Evolutionary conservation across 2,888 invertebrate genomes (phyloP).

Genomic region (Drosophila diplacantha): DNA sequence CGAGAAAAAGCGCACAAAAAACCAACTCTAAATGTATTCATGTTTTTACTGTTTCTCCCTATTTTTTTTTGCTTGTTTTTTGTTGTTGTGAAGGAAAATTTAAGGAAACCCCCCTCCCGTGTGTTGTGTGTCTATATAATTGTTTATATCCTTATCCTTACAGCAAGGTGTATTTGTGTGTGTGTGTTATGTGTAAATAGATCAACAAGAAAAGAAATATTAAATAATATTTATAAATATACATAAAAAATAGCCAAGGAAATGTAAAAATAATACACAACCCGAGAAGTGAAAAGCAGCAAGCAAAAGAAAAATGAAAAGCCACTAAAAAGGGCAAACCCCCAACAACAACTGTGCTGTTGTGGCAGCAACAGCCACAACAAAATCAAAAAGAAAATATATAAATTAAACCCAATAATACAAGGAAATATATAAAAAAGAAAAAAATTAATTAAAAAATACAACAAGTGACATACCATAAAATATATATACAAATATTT

Average conservation of each 20-base stretch:
- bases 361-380: slow-evolving; percentile 26
- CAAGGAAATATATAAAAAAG: too few species aligned
- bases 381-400: slow-evolving; percentile 10
- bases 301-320: slow-evolving; percentile 13
- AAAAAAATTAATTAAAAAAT: slow-evolving; percentile 10
- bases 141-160: slow-evolving; percentile 2
- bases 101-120: not conserved
- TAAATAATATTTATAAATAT: slow-evolving; percentile 6
- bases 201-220: slow-evolving; percentile 5
- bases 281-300: not conserved
- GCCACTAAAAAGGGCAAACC: slow-evolving; percentile 2
- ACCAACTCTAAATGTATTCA: not conserved
- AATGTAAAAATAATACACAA: not conserved
- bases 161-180: slow-evolving; percentile 11
- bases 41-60: not conserved
- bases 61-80: not conserved
- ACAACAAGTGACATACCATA: slow-evolving; percentile 4
- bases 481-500: slow-evolving; percentile 31
- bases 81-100: not conserved
- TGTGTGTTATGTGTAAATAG: slow-evolving; percentile 25
- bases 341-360: slow-evolving; percentile 16
- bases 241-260: slow-evolving; percentile 5
- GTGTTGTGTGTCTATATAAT: slow-evolving; percentile 2
- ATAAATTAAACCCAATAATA: slow-evolving; percentile 2
- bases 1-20: not conserved